phyloP scores from a whole-genome alignment of 2,797 vertebrate genomes.

The Adelosebastes latens region DNA sequence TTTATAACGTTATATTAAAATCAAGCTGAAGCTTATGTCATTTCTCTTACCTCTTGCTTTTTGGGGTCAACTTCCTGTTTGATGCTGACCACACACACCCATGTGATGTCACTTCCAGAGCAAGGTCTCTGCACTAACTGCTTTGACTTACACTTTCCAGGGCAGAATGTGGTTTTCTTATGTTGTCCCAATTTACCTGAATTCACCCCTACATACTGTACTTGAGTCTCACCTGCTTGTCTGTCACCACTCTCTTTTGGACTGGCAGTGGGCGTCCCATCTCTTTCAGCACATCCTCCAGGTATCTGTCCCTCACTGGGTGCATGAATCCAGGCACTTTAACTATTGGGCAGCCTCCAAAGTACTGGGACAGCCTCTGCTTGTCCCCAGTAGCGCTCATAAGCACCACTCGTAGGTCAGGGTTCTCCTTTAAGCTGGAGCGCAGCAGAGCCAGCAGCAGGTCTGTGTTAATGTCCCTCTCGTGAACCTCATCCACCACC shows the following conservation, averaged over 20 bases:
- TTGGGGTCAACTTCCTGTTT: too few species aligned
- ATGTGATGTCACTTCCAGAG: too few species aligned
- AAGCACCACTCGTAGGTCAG: slow-evolving; percentile 87
- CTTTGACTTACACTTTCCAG: too few species aligned
- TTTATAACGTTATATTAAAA: too few species aligned
- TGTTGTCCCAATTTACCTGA: too few species aligned
- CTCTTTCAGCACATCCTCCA: slow-evolving; percentile 92
- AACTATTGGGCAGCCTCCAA: slow-evolving; percentile 89
- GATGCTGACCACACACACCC: too few species aligned
- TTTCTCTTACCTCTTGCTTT: too few species aligned
- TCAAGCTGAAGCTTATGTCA: too few species aligned
- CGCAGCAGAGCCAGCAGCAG: slow-evolving; percentile 94
- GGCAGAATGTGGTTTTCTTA: too few species aligned
- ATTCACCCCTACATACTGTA: not conserved
- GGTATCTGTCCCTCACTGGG: slow-evolving; percentile 89
- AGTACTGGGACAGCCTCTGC: slow-evolving; percentile 89
- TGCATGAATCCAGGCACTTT: slow-evolving; percentile 96
- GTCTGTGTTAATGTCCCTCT: slow-evolving; percentile 96
- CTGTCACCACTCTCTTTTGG: rapidly evolving
- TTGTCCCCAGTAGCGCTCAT: slow-evolving; percentile 98
- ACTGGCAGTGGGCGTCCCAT: slow-evolving; percentile 74
- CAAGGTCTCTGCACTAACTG: too few species aligned
- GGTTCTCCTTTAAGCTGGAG: slow-evolving; percentile 85
- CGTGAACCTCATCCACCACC: slow-evolving; percentile 96
- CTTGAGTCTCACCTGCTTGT: slow-evolving; percentile 43